Percentiles rank a stretch among this genome's conserved stretches.
Conservation (phyloP, 2,888 invertebrate genomes). For the Drosophila aldrichi region DNA sequence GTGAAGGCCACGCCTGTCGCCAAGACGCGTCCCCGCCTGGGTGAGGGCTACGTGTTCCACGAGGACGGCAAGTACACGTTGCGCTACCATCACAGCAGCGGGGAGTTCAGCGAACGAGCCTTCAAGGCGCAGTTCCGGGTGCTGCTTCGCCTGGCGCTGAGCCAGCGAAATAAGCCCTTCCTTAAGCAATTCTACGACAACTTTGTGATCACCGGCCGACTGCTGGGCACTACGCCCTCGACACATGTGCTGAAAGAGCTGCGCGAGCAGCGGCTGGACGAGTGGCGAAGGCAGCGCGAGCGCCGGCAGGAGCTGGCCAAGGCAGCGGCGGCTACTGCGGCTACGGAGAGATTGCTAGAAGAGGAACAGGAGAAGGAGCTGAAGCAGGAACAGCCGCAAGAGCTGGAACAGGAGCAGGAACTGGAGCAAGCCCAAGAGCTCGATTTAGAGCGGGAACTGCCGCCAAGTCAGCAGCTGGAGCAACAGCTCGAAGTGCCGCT, state of each 20-base stretch:
- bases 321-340: constrained; percentile 29
- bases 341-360: constrained; percentile 2
- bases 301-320: constrained; percentile 45
- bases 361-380: constrained; percentile 20
- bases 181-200: constrained; percentile 84
- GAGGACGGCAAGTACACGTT: constrained; percentile 82
- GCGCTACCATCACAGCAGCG: constrained; percentile 82
- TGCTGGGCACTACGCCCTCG: constrained; percentile 82
- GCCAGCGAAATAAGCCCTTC: constrained; percentile 83
- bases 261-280: constrained; percentile 72
- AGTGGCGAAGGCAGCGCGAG: constrained; percentile 74
- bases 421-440: constrained; percentile 7
- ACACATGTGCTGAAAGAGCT: constrained; percentile 75
- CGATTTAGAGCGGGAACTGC: background rate
- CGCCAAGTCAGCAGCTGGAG: constrained; percentile 34
- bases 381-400: constrained; percentile 19
- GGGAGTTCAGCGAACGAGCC: constrained; percentile 83
- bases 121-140: constrained; percentile 84
- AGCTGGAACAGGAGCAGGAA: constrained; percentile 33
- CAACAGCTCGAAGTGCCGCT: constrained; percentile 42
- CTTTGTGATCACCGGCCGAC: constrained; percentile 80
- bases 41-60: constrained; percentile 82
- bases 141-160: constrained; percentile 81
- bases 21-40: constrained; percentile 47
- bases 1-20: constrained; percentile 15